These are phyloP conservation scores for Idaea aversata DNA, from an alignment of 2,888 invertebrate genomes.

Conservation along the genomic window DNA sequence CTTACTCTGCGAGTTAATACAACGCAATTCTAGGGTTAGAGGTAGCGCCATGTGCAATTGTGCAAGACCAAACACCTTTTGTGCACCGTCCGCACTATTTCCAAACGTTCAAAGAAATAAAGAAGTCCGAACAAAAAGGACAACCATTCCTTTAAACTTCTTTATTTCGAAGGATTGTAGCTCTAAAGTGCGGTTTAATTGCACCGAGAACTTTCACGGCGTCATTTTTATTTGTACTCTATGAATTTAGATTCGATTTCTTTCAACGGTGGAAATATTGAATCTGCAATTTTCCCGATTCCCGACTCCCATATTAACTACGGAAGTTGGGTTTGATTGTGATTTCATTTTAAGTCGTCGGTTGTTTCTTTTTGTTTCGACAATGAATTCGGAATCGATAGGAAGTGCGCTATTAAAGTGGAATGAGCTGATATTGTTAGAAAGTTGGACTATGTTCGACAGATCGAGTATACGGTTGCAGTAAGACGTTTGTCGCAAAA, in stretches of 20 bases:
- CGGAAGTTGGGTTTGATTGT: constrained; percentile 13
- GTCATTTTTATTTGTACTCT: constrained; percentile 63
- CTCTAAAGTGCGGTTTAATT: constrained; percentile 76
- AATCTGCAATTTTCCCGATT: constrained; percentile 44
- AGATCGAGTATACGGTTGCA: constrained; percentile 26
- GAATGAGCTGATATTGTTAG: constrained; percentile 15
- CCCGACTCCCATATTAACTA: constrained; percentile 20
- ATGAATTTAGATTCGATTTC: constrained; percentile 66
- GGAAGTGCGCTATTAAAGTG: constrained; percentile 16
- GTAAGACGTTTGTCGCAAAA: constrained; percentile 57
- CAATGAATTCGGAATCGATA: constrained; percentile 12
- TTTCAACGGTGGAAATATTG: constrained; percentile 47
- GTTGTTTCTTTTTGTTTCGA: constrained; percentile 18
- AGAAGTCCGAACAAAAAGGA: constrained; percentile 56
- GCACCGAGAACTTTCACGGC: constrained; percentile 65
- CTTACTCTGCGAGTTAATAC: constrained; percentile 25
- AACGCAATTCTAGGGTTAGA: constrained; percentile 40
- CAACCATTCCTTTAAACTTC: constrained; percentile 69
- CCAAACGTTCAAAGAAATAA: constrained; percentile 54
- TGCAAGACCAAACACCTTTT: constrained; percentile 49
- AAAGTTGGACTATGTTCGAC: constrained; percentile 22
- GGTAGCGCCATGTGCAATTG: constrained; percentile 49
- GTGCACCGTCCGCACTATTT: constrained; percentile 59
- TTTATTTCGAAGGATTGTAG: constrained; percentile 75
- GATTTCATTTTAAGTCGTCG: constrained; percentile 22